Percentiles rank a stretch among this genome's conserved stretches.
Conservation (phyloP, 2,888 invertebrate genomes). For the Hymenopus coronatus region DNA sequence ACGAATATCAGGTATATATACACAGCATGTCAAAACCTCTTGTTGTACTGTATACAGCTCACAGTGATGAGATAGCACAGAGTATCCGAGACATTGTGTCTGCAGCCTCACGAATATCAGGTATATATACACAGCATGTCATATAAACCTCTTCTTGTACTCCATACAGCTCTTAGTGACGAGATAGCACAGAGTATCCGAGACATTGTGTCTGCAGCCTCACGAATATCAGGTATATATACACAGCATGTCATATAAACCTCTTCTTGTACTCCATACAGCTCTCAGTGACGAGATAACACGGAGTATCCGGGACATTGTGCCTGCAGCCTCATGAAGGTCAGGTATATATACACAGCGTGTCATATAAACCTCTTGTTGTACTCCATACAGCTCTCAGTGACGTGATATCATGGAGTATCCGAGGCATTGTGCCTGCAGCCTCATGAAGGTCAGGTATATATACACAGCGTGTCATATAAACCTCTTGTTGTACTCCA, state of each 20-base stretch:
- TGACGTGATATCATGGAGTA: slow-evolving; percentile 53
- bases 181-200: slow-evolving; percentile 51
- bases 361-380: slow-evolving; percentile 68
- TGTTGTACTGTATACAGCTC: slow-evolving; percentile 54
- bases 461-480: too few species aligned
- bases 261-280: slow-evolving; percentile 67
- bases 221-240: too few species aligned
- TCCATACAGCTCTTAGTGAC: slow-evolving; percentile 66
- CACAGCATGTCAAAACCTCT: too few species aligned
- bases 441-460: too few species aligned
- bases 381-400: slow-evolving; percentile 69
- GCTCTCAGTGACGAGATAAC: slow-evolving; percentile 62
- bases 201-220: slow-evolving; percentile 39
- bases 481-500: slow-evolving; percentile 69
- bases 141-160: slow-evolving; percentile 64
- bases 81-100: slow-evolving; percentile 40
- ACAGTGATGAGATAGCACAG: slow-evolving; percentile 59
- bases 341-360: slow-evolving; percentile 45
- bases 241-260: too few species aligned
- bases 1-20: too few species aligned
- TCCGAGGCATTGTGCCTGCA: slow-evolving; percentile 39
- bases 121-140: slow-evolving; percentile 68
- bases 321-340: slow-evolving; percentile 38
- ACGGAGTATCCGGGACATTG: slow-evolving; percentile 42
- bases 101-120: slow-evolving; percentile 43